phyloP scores from a whole-genome alignment of 1,140 invertebrate genomes.

The Caenorhabditis tropicalis region DNA sequence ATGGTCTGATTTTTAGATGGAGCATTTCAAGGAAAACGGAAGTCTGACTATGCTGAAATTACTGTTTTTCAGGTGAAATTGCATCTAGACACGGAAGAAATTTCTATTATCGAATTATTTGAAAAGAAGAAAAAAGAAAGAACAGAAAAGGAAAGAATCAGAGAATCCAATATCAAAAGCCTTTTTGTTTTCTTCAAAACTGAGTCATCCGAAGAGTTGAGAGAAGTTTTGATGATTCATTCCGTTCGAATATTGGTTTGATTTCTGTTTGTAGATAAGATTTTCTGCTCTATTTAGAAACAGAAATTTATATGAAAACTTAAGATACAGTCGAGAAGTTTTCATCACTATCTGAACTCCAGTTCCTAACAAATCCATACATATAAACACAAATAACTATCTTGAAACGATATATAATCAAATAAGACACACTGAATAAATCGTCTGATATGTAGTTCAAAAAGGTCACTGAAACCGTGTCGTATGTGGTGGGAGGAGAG shows the following conservation, averaged over 20 bases:
- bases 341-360: no score
- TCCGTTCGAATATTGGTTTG: no score
- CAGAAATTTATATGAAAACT: no score
- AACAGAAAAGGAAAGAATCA: not conserved
- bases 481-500: not conserved
- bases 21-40: not conserved
- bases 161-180: not conserved
- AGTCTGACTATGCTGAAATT: not conserved
- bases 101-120: not conserved
- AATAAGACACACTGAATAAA: not conserved
- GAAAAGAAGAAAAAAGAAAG: not conserved
- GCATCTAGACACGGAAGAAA: not conserved
- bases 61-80: not conserved
- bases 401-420: not conserved
- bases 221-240: not conserved
- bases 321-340: no score
- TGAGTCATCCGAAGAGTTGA: constrained; percentile 2
- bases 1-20: not conserved
- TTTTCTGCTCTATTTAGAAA: no score
- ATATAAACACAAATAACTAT: no score
- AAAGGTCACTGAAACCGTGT: constrained; percentile 34
- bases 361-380: no score
- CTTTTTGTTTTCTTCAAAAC: not conserved
- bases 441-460: not conserved
- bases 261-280: not conserved